A percentile compares a stretch with the other conserved stretches of the same genome.
These are phyloP conservation scores for Eumerus sabulonum DNA, from an alignment of 2,888 invertebrate genomes.

Conservation along the genomic window DNA sequence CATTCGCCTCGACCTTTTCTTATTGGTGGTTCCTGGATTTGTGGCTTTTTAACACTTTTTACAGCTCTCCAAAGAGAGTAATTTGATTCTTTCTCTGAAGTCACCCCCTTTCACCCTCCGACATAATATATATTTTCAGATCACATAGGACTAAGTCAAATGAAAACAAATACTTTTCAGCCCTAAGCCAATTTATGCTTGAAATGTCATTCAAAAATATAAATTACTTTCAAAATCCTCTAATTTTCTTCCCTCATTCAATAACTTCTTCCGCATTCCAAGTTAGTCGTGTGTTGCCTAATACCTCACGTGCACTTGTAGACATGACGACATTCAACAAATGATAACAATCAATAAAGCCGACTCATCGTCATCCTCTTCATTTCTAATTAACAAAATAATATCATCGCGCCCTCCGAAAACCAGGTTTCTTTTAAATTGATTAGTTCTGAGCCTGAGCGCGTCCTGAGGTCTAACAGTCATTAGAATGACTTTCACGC, in stretches of 20 bases:
- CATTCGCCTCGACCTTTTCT: too few species aligned
- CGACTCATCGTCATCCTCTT: constrained; percentile 8
- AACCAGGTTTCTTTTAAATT: constrained; percentile 58
- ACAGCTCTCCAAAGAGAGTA: too few species aligned
- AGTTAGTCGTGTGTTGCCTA: constrained; percentile 13
- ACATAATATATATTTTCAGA: too few species aligned
- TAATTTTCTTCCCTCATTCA: constrained; percentile 2
- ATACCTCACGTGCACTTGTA: constrained; percentile 19
- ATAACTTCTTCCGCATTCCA: constrained; percentile 15
- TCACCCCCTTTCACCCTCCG: too few species aligned
- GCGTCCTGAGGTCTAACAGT: constrained; percentile 31
- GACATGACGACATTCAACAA: constrained; percentile 47
- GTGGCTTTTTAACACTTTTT: too few species aligned
- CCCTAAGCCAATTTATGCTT: background rate
- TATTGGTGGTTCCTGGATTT: too few species aligned
- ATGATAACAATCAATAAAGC: constrained; percentile 57
- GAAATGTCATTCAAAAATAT: background rate
- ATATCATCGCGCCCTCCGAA: constrained; percentile 30
- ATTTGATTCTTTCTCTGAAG: too few species aligned
- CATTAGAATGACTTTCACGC: constrained; percentile 37
- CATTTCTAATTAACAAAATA: constrained; percentile 57
- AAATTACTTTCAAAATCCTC: constrained; percentile 19
- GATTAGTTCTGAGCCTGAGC: constrained; percentile 43
- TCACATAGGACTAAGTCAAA: too few species aligned
- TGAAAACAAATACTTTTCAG: background rate